Percentiles rank a stretch among this genome's conserved stretches.
phyloP scores from a whole-genome alignment of 2,113 vertebrate species.

The Perca fluviatilis region DNA sequence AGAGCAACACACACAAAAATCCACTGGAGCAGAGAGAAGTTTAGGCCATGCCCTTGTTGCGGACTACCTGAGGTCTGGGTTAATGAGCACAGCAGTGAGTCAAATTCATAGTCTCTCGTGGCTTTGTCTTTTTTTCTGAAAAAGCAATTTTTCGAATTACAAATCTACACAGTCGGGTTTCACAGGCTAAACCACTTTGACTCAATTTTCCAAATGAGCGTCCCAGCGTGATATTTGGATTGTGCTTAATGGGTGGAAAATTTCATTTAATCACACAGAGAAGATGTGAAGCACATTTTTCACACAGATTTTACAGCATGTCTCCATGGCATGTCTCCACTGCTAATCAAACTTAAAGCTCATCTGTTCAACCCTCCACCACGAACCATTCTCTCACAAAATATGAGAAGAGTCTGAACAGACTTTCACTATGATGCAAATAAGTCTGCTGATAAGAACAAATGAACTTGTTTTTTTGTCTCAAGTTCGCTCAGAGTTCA shows the following conservation, averaged over 20 bases:
- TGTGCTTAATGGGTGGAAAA: slow-evolving; percentile 70
- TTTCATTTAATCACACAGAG: slow-evolving; percentile 72
- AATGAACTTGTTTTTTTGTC: slow-evolving; percentile 34
- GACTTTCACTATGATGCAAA: slow-evolving; percentile 2
- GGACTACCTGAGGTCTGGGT: slow-evolving; percentile 54
- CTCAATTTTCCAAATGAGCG: slow-evolving; percentile 39
- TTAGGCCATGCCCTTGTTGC: slow-evolving; percentile 55
- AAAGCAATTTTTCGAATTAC: slow-evolving; percentile 20
- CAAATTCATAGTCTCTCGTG: slow-evolving; percentile 20
- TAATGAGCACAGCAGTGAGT: slow-evolving; percentile 55
- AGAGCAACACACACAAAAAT: background rate
- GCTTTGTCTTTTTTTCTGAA: slow-evolving; percentile 9
- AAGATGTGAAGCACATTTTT: slow-evolving; percentile 71
- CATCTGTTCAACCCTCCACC: slow-evolving; percentile 64
- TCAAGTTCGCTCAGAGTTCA: slow-evolving; percentile 43
- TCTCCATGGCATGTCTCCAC: slow-evolving; percentile 63
- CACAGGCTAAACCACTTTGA: slow-evolving; percentile 20
- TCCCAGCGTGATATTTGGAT: slow-evolving; percentile 56
- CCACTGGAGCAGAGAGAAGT: slow-evolving; percentile 46
- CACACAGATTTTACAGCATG: slow-evolving; percentile 63
- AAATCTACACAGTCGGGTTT: slow-evolving; percentile 29
- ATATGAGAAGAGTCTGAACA: slow-evolving; percentile 9
- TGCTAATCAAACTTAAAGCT: slow-evolving; percentile 63
- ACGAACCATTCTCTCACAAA: slow-evolving; percentile 31
- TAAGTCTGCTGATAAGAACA: slow-evolving; percentile 12